A percentile compares a stretch with the other conserved stretches of the same genome.
Conservation (phyloP, 2,888 invertebrate genomes). For the Pseudococcus jackbeardsleyi region DNA sequence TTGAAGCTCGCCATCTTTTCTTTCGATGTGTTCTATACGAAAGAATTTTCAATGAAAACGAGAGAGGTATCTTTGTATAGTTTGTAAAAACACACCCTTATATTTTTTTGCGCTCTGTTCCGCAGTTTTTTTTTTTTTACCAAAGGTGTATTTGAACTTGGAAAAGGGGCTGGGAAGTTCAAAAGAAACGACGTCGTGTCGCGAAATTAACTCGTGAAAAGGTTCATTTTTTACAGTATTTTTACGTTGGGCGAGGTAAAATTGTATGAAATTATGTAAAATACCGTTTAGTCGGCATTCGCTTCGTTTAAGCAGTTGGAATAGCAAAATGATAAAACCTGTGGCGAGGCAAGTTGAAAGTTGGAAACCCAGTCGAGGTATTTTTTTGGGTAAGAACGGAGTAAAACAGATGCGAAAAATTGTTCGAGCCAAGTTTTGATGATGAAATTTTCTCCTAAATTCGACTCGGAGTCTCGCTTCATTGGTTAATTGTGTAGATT, state of each 20-base stretch:
- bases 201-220: constrained; percentile 31
- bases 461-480: not conserved
- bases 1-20: constrained; percentile 38
- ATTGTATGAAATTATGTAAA: constrained; percentile 43
- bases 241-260: not conserved
- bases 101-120: not conserved
- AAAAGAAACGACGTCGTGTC: constrained; percentile 9
- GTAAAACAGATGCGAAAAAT: constrained; percentile 7
- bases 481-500: constrained; percentile 23
- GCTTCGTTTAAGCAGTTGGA: not conserved
- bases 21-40: not conserved
- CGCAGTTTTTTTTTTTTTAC: not conserved
- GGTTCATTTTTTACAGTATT: not conserved
- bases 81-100: not conserved
- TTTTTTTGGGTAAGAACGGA: not conserved
- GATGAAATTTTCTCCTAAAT: constrained; percentile 3
- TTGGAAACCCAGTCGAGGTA: not conserved
- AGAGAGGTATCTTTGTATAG: not conserved
- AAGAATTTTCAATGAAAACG: constrained; percentile 39
- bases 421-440: not conserved
- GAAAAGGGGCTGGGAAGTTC: not conserved
- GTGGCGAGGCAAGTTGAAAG: not conserved
- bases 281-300: not conserved
- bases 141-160: not conserved
- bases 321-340: not conserved